These are phyloP conservation scores for Schizopygopsis pylzovi DNA, from an alignment of 2,797 vertebrate species.

Conservation along the genomic window DNA sequence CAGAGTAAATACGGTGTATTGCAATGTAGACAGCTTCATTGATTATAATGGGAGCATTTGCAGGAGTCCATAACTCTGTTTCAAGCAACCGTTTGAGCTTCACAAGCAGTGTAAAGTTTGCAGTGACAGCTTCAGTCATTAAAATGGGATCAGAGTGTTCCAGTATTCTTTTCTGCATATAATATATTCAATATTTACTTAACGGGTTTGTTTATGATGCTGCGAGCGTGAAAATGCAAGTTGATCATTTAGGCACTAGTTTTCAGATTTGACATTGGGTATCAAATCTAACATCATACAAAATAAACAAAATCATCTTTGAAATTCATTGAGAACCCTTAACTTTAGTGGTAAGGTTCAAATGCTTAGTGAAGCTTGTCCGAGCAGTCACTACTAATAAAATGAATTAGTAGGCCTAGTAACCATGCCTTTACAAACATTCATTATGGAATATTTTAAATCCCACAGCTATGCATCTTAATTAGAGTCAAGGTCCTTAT, in stretches of 20 bases:
- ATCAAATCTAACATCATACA: background rate
- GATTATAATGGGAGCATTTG: constrained; percentile 13
- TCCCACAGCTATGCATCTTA: constrained; percentile 24
- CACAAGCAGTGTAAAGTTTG: background rate
- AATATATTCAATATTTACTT: constrained; percentile 1
- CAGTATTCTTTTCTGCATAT: background rate
- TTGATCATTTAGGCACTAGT: background rate
- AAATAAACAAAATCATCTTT: background rate
- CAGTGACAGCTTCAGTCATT: background rate
- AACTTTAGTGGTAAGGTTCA: background rate
- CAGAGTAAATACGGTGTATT: background rate
- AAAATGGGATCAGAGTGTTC: background rate
- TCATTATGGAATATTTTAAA: constrained; percentile 29
- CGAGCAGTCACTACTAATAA: constrained; percentile 7
- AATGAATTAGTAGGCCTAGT: background rate
- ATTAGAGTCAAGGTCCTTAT: constrained; percentile 40
- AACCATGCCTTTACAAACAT: background rate
- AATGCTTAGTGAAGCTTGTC: background rate
- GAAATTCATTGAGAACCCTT: background rate
- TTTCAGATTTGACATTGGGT: background rate
- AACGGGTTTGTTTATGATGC: background rate
- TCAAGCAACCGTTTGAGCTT: too few relatives aligned
- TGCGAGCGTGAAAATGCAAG: background rate
- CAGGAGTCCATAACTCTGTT: constrained; percentile 3
- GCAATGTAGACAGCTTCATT: background rate